These are phyloP conservation scores for Notiomystis cincta DNA, from an alignment of 2,113 vertebrate genomes.

Conservation along the genomic window DNA sequence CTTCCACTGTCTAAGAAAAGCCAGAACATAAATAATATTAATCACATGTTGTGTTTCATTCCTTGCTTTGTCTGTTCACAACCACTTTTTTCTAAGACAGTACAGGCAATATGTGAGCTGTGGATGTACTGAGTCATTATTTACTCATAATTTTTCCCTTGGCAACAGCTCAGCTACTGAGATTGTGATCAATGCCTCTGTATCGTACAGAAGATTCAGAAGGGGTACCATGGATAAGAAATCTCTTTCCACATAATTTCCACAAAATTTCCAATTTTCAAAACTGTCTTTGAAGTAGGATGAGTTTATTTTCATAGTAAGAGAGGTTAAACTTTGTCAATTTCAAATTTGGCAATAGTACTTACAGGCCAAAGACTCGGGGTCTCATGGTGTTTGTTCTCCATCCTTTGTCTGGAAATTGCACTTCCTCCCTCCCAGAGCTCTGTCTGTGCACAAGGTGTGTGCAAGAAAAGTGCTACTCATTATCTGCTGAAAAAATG, in stretches of 20 bases:
- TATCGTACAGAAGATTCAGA: not conserved
- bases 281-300: not conserved
- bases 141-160: not conserved
- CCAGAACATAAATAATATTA: not conserved
- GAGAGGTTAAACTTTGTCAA: not conserved
- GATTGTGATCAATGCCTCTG: not conserved
- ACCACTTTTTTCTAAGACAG: not conserved
- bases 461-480: not conserved
- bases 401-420: not conserved
- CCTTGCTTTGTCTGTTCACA: not conserved
- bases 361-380: not conserved
- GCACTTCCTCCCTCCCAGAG: not conserved
- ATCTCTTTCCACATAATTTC: not conserved
- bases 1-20: not conserved
- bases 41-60: not conserved
- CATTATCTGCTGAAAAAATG: not conserved
- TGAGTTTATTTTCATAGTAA: not conserved
- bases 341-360: not conserved
- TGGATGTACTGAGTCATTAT: not conserved
- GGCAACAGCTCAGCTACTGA: not conserved
- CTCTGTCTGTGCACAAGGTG: not conserved
- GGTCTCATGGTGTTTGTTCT: not conserved
- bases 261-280: too few relatives aligned
- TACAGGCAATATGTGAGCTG: not conserved
- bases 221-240: not conserved